Evolutionary conservation across 1,140 invertebrate genomes (phyloP).

Genomic region (Polypedilum pembai): DNA sequence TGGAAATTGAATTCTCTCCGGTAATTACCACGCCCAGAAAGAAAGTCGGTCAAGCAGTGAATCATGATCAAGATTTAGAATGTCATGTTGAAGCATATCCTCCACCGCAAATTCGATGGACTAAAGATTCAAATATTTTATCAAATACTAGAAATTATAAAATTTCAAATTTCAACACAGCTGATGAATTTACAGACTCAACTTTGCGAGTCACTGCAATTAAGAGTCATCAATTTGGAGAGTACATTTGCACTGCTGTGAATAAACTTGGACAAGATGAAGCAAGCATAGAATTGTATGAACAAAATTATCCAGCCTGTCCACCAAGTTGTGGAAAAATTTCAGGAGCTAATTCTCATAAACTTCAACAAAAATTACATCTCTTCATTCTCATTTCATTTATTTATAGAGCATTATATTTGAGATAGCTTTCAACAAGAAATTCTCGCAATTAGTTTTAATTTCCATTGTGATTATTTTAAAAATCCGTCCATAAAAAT

Average conservation of each 20-base stretch:
- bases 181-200: constrained; percentile 70
- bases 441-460: not conserved
- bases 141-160: constrained; percentile 67
- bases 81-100: constrained; percentile 77
- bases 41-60: constrained; percentile 63
- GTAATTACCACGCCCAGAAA: constrained; percentile 63
- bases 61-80: constrained; percentile 72
- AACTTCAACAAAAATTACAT: not conserved
- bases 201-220: constrained; percentile 68
- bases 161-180: constrained; percentile 69
- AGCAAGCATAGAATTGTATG: constrained; percentile 62
- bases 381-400: not conserved
- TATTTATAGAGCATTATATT: not conserved
- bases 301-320: not conserved
- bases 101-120: constrained; percentile 67
- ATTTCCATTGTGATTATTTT: not conserved
- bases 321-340: not conserved
- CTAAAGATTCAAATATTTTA: constrained; percentile 58
- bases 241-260: constrained; percentile 64
- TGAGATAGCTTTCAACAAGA: not conserved
- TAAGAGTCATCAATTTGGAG: constrained; percentile 68
- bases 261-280: constrained; percentile 66
- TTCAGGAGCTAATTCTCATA: not conserved
- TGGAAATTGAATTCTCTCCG: constrained; percentile 75
- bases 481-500: too few relatives aligned